phyloP scores from a whole-genome alignment of 1,140 invertebrate genomes.

The Macrobrachium rosenbergii region DNA sequence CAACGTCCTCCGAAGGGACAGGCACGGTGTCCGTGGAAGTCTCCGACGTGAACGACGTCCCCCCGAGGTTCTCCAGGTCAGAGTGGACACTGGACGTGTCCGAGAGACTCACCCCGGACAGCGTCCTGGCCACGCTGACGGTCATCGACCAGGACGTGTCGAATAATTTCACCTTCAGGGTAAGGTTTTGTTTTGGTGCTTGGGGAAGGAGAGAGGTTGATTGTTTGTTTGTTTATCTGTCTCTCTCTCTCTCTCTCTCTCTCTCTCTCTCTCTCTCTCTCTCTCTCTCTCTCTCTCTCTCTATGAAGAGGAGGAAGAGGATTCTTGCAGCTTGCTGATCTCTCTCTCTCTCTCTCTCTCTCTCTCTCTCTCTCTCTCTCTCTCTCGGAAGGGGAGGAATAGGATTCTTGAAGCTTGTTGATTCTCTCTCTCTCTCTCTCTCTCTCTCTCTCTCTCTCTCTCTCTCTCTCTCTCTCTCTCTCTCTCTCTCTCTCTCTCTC shows the following conservation, averaged over 20 bases:
- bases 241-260: neutral
- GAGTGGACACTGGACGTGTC: constrained; percentile 71
- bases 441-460: too few species aligned
- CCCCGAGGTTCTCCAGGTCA: constrained; percentile 69
- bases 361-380: too few species aligned
- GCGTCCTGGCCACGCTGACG: constrained; percentile 69
- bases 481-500: too few species aligned
- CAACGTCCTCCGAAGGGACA: constrained; percentile 58
- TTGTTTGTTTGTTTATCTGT: too few species aligned
- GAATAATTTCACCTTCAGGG: constrained; percentile 70
- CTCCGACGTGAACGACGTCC: constrained; percentile 69
- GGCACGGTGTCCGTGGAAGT: constrained; percentile 69
- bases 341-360: too few species aligned
- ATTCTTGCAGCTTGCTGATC: too few species aligned
- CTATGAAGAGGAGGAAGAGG: too few species aligned
- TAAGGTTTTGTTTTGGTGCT: constrained; percentile 9
- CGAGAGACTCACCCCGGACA: constrained; percentile 69
- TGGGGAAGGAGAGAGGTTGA: too few species aligned
- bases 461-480: too few species aligned
- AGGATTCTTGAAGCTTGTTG: neutral
- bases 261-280: neutral
- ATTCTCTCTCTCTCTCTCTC: neutral
- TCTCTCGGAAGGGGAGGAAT: neutral
- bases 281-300: neutral
- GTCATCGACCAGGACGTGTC: constrained; percentile 70